phyloP scores from a whole-genome alignment of 2,797 vertebrate species.

The Acipenser transmontanus region DNA sequence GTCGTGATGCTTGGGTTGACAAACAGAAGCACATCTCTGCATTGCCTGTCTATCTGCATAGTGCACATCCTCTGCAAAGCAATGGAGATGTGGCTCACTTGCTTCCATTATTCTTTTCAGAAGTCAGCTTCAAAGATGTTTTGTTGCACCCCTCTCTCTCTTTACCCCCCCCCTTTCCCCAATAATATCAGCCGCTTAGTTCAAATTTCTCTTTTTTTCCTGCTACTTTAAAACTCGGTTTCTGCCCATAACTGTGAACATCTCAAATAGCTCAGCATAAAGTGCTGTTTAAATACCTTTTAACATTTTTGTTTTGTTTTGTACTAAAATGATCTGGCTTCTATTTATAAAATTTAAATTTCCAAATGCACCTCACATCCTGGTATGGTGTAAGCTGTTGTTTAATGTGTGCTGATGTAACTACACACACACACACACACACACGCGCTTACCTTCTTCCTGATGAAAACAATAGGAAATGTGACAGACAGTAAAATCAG shows the following conservation, averaged over 20 bases:
- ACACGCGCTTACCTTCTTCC: conserved; percentile 1
- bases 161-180: not conserved
- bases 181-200: not conserved
- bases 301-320: not conserved
- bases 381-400: conserved; percentile 4
- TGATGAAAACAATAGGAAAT: conserved; percentile 14
- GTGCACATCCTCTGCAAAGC: no score
- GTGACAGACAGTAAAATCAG: not conserved
- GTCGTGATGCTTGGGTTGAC: no score
- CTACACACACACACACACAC: not conserved
- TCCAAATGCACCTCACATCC: not conserved
- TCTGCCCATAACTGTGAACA: not conserved
- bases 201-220: conserved; percentile 1
- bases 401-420: conserved; percentile 2
- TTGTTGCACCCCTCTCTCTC: no score
- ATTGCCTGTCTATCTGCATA: no score
- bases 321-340: conserved; percentile 7
- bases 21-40: no score
- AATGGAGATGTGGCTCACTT: not conserved
- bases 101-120: not conserved
- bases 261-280: not conserved
- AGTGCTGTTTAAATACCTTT: not conserved
- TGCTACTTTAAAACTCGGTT: not conserved
- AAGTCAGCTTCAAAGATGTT: conserved; percentile 15
- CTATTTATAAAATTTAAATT: not conserved